Percentiles rank a stretch among this genome's conserved stretches.
Conservation (phyloP, 2,888 invertebrate species). For the Odiellus spinosus region DNA sequence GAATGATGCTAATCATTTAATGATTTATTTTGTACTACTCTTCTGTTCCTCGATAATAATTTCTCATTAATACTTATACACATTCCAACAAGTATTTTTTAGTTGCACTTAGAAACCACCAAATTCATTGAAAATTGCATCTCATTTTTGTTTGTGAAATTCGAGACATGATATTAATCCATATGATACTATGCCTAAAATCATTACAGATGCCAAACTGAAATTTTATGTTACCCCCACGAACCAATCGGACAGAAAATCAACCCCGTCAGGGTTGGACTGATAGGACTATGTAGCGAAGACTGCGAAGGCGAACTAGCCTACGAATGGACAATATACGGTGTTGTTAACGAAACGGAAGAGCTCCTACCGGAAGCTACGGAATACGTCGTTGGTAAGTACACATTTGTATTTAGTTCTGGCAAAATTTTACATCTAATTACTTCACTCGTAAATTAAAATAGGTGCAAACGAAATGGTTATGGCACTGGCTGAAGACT, state of each 20-base stretch:
- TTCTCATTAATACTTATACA: too few relatives aligned
- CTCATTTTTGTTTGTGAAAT: too few relatives aligned
- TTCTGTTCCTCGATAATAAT: too few relatives aligned
- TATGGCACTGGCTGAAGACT: constrained; percentile 22
- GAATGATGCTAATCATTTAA: too few relatives aligned
- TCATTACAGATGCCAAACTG: constrained; percentile 19
- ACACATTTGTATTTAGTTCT: not conserved
- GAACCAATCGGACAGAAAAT: constrained; percentile 22
- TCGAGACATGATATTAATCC: too few relatives aligned
- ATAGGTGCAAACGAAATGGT: constrained; percentile 19
- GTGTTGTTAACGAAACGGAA: constrained; percentile 16
- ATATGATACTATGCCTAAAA: too few relatives aligned
- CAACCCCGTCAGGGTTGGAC: constrained; percentile 22
- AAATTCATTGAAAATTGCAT: too few relatives aligned
- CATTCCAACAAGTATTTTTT: too few relatives aligned
- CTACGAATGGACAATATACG: constrained; percentile 21
- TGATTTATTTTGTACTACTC: too few relatives aligned
- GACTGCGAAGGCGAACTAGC: constrained; percentile 20
- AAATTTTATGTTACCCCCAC: constrained; percentile 20
- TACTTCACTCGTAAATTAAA: constrained; percentile 1
- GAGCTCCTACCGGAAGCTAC: constrained; percentile 17
- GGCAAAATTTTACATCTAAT: not conserved
- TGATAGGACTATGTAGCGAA: constrained; percentile 21
- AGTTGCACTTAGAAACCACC: too few relatives aligned
- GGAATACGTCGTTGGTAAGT: constrained; percentile 18